Conservation (phyloP, 2,113 vertebrate species). For the Oryzias curvinotus region DNA sequence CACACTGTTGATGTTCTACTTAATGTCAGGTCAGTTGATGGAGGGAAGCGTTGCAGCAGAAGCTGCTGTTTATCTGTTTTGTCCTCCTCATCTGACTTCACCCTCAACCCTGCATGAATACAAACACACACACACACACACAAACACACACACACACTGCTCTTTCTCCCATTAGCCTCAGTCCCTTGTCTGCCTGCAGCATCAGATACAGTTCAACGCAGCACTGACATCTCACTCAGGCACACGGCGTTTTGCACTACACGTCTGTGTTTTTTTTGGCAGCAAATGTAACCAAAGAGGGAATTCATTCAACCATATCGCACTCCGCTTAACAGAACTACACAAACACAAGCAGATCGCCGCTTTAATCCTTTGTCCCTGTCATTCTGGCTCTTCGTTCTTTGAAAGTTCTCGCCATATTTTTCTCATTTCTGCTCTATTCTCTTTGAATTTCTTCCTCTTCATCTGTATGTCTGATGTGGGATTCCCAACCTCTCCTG, state of each 20-base stretch:
- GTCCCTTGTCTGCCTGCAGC: slow-evolving; percentile 38
- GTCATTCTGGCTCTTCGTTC: slow-evolving; percentile 53
- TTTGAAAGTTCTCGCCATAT: slow-evolving; percentile 59
- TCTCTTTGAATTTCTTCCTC: slow-evolving; percentile 41
- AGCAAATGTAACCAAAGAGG: slow-evolving; percentile 40
- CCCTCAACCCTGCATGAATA: slow-evolving; percentile 13
- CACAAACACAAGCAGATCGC: slow-evolving; percentile 69
- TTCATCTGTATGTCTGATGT: slow-evolving; percentile 48
- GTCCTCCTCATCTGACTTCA: slow-evolving; percentile 31
- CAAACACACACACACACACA: slow-evolving; percentile 2
- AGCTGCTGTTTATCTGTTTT: slow-evolving; percentile 55
- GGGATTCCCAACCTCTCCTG: slow-evolving; percentile 15
- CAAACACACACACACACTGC: slow-evolving; percentile 15
- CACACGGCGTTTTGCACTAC: slow-evolving; percentile 19
- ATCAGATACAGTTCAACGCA: slow-evolving; percentile 50
- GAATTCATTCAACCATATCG: slow-evolving; percentile 41
- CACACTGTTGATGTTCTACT: slow-evolving; percentile 23
- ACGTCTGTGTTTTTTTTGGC: slow-evolving; percentile 49
- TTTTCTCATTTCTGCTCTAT: slow-evolving; percentile 24
- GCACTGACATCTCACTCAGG: slow-evolving; percentile 39
- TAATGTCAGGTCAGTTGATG: slow-evolving; percentile 46
- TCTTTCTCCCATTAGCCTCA: slow-evolving; percentile 28
- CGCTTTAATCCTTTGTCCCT: slow-evolving; percentile 57
- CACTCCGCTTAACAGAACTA: slow-evolving; percentile 55
- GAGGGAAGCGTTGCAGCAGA: slow-evolving; percentile 36